Evolutionary conservation across 2,888 invertebrate genomes (phyloP).

Genomic region (Acanthoscelides obtectus): DNA sequence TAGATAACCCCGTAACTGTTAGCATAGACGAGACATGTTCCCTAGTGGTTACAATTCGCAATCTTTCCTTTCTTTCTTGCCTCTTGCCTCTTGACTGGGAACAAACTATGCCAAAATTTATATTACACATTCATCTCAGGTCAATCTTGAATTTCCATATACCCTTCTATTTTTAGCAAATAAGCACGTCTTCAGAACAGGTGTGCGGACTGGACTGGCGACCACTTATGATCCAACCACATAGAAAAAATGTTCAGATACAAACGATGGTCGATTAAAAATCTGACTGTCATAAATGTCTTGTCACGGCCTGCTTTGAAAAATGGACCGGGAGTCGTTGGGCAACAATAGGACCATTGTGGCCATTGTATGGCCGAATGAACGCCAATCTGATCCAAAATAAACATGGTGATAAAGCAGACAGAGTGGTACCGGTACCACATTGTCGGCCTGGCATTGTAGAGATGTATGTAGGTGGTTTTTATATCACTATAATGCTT

Average conservation of each 20-base stretch:
- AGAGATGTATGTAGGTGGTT: no score
- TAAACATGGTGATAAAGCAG: background rate
- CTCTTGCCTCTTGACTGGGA: no score
- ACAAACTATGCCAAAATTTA: no score
- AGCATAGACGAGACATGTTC: no score
- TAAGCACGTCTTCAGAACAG: background rate
- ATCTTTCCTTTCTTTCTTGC: no score
- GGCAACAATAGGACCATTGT: background rate
- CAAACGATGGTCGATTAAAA: background rate
- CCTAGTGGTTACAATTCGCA: no score
- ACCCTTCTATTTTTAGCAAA: background rate
- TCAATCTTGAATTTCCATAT: background rate
- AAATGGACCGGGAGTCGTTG: background rate
- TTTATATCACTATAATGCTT: no score
- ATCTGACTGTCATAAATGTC: background rate
- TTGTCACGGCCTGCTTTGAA: background rate
- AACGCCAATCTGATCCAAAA: background rate
- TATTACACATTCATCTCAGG: no score
- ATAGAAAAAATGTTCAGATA: background rate
- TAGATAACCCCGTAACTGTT: no score
- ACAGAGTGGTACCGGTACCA: background rate
- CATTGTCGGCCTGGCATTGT: no score
- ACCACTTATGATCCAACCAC: background rate
- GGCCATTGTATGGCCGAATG: background rate
- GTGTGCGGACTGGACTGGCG: background rate